phyloP scores from a whole-genome alignment of 2,797 vertebrate genomes.

The Premnoplex brunnescens region DNA sequence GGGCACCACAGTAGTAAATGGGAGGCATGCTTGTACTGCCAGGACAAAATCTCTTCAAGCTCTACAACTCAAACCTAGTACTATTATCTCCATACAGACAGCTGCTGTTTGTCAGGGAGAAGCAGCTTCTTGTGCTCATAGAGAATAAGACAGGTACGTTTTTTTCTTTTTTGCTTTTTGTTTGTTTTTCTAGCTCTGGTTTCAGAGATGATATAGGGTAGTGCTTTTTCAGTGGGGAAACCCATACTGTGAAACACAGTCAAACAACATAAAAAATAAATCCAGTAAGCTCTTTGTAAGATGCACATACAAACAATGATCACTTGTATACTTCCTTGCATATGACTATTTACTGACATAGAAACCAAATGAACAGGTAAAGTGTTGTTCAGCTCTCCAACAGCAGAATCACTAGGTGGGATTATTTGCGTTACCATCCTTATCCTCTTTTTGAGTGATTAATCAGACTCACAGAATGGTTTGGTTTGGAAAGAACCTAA shows the following conservation, averaged over 20 bases:
- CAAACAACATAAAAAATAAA: neutral
- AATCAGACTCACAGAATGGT: neutral
- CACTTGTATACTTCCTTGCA: neutral
- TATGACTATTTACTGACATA: accelerated
- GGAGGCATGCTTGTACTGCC: neutral
- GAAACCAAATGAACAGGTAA: neutral
- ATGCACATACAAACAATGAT: neutral
- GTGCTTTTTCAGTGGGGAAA: neutral
- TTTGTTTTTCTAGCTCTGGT: neutral
- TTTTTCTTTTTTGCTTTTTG: neutral
- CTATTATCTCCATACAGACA: neutral
- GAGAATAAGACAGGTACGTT: neutral
- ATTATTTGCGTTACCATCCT: neutral
- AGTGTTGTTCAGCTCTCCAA: neutral
- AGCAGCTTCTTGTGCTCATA: neutral
- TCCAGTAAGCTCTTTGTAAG: neutral
- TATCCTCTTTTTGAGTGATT: neutral
- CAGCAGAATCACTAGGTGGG: neutral
- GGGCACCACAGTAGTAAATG: neutral
- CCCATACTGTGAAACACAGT: neutral
- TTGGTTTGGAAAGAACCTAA: neutral
- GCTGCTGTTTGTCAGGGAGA: neutral
- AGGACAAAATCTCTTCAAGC: neutral
- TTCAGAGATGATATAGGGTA: neutral
- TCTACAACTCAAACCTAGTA: neutral